phyloP scores from a whole-genome alignment of 1,140 invertebrate genomes.

The Sitodiplosis mosellana region DNA sequence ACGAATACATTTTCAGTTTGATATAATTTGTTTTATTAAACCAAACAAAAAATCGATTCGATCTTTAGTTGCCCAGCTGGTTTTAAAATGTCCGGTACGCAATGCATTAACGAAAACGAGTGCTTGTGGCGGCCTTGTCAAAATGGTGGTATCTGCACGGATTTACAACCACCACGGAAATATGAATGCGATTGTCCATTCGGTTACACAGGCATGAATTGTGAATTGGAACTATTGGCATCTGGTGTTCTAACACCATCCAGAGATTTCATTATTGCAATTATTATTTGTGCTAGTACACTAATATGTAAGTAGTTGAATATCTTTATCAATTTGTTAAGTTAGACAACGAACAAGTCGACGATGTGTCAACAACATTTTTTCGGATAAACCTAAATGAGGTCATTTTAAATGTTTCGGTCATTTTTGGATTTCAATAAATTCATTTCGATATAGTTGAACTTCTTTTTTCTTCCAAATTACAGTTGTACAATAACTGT shows the following conservation, averaged over 20 bases:
- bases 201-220: slow-evolving; percentile 58
- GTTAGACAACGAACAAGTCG: too few relatives aligned
- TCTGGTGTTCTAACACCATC: slow-evolving; percentile 60
- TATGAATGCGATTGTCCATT: slow-evolving; percentile 57
- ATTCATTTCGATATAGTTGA: too few relatives aligned
- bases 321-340: slow-evolving; percentile 1
- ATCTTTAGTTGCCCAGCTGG: slow-evolving; percentile 48
- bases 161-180: slow-evolving; percentile 45
- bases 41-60: neutral
- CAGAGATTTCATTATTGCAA: slow-evolving; percentile 65
- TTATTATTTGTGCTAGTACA: slow-evolving; percentile 54
- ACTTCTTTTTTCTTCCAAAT: too few relatives aligned
- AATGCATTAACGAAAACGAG: slow-evolving; percentile 59
- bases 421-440: too few relatives aligned
- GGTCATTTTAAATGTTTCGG: too few relatives aligned
- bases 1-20: neutral
- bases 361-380: too few relatives aligned
- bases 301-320: slow-evolving; percentile 48
- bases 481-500: neutral
- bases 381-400: too few relatives aligned
- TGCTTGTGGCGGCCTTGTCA: slow-evolving; percentile 45
- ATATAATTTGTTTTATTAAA: neutral
- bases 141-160: slow-evolving; percentile 52
- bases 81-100: slow-evolving; percentile 36
- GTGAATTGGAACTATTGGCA: slow-evolving; percentile 51